These are phyloP conservation scores for Dicerorhinus sumatrensis DNA, from an alignment of 2,113 vertebrate genomes.

Conservation along the genomic window DNA sequence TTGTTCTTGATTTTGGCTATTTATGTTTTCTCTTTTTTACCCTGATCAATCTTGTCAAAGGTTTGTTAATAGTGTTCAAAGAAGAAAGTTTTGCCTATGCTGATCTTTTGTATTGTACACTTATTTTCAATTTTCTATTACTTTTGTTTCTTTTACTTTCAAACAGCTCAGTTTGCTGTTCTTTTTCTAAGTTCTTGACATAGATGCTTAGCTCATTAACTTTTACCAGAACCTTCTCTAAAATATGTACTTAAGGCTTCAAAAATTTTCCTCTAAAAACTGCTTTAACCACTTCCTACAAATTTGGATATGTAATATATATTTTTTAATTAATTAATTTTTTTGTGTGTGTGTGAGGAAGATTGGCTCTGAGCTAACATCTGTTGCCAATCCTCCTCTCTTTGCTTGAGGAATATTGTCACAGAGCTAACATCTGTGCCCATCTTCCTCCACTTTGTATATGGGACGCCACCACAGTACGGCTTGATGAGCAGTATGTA, in stretches of 20 bases:
- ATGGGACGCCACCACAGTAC: no score
- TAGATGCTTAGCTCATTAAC: neutral
- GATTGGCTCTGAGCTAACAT: no score
- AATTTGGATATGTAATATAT: neutral
- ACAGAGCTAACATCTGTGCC: no score
- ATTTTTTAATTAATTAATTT: no score
- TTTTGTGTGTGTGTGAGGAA: no score
- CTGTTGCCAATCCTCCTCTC: no score
- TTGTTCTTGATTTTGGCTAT: neutral
- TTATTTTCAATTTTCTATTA: neutral
- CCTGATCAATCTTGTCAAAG: neutral
- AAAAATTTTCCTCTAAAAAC: neutral
- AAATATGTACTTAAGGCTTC: neutral
- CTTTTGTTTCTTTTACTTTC: neutral
- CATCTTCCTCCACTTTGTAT: no score
- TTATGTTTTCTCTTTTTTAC: neutral
- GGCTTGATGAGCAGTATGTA: no score
- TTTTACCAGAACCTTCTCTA: neutral
- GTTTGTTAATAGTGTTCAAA: neutral
- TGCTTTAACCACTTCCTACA: neutral
- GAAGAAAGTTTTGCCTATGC: neutral
- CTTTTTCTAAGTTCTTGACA: neutral
- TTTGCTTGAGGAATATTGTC: no score
- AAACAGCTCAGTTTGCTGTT: constrained; percentile 9
- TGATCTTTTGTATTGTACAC: neutral